Evolutionary conservation across 2,797 vertebrate genomes (phyloP).

Genomic region (Fundulus diaphanus): DNA sequence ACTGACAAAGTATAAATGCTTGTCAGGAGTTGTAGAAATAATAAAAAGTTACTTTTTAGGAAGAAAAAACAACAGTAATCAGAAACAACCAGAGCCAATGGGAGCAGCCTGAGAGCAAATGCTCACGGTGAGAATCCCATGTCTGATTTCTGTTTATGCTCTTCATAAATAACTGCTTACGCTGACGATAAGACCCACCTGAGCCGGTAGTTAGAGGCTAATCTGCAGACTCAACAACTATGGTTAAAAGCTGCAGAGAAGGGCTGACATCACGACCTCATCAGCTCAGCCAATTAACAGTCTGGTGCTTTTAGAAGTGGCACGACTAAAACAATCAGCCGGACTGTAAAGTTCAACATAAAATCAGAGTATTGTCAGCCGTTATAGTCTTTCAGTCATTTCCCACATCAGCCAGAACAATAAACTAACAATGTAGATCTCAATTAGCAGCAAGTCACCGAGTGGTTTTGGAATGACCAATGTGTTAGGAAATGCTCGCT

Average conservation of each 20-base stretch:
- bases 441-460: neutral
- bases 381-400: neutral
- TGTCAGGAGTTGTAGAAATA: constrained; percentile 9
- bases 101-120: constrained; percentile 1
- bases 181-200: constrained; percentile 15
- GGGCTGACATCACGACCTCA: constrained; percentile 9
- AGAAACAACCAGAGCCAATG: neutral
- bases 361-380: neutral
- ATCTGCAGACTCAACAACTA: constrained; percentile 56
- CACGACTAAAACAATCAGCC: neutral
- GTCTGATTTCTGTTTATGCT: constrained; percentile 65
- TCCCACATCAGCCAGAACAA: neutral
- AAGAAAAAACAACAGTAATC: neutral
- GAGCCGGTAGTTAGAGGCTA: constrained; percentile 66
- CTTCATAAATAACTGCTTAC: constrained; percentile 67
- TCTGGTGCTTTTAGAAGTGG: constrained; percentile 7
- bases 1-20: constrained; percentile 4
- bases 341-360: neutral
- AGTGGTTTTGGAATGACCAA: neutral
- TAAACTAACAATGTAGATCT: neutral
- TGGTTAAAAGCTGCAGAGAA: constrained; percentile 44
- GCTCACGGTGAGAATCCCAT: constrained; percentile 32
- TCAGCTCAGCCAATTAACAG: constrained; percentile 27
- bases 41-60: neutral
- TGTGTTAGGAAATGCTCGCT: no score